A percentile compares a stretch with the other conserved stretches of the same genome.
These are phyloP conservation scores for Hemicrepidius hirtus DNA, from an alignment of 2,888 invertebrate genomes.

Conservation along the genomic window DNA sequence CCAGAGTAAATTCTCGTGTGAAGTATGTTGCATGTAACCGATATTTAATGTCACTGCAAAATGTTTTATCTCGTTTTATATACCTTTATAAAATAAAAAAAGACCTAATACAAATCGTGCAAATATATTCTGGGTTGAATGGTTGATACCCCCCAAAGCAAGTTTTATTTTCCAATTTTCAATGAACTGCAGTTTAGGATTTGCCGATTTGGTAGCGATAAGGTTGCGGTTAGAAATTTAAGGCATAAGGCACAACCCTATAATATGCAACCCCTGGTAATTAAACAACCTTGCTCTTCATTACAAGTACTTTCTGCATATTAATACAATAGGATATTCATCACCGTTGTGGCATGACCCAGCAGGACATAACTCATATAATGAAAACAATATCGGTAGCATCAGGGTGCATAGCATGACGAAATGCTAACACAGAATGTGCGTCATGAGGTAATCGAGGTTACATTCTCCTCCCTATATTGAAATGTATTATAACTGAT, in stretches of 20 bases:
- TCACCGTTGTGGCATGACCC: slow-evolving; percentile 37
- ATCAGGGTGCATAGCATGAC: slow-evolving; percentile 43
- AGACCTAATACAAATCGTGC: not conserved
- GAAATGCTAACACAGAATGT: slow-evolving; percentile 32
- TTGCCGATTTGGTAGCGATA: too few species aligned
- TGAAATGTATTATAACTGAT: not conserved
- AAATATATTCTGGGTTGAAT: not conserved
- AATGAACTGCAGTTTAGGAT: too few species aligned
- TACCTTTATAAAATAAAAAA: not conserved
- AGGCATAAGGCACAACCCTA: not conserved
- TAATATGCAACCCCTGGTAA: not conserved
- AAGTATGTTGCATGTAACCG: slow-evolving; percentile 34
- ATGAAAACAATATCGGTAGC: slow-evolving; percentile 46
- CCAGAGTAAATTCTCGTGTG: slow-evolving; percentile 45
- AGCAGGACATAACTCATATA: slow-evolving; percentile 39
- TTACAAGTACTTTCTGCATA: slow-evolving; percentile 29
- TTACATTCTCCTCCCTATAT: slow-evolving; percentile 6
- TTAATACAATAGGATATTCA: slow-evolving; percentile 40
- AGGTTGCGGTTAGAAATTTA: not conserved
- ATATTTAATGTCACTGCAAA: slow-evolving; percentile 37
- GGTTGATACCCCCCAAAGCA: too few species aligned
- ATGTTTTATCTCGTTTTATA: slow-evolving; percentile 33
- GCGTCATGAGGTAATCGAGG: slow-evolving; percentile 30
- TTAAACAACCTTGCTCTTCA: slow-evolving; percentile 15
- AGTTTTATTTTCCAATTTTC: too few species aligned